Conservation (phyloP, 1,140 invertebrate genomes). For the Eriocheir sinensis region DNA sequence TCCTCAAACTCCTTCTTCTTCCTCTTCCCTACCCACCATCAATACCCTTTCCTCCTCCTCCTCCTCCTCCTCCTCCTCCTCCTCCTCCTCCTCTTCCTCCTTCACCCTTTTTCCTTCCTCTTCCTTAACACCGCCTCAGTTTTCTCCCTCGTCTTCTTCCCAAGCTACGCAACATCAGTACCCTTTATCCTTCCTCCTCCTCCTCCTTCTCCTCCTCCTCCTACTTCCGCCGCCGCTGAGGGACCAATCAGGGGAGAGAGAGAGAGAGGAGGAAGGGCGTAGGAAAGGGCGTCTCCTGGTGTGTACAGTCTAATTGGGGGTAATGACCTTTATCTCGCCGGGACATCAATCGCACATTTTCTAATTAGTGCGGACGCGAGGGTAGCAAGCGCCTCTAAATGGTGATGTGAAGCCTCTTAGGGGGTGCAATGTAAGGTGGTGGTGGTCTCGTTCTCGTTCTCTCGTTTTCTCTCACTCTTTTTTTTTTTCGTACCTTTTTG, state of each 20-base stretch:
- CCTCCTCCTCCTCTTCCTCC: neutral
- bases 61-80: neutral
- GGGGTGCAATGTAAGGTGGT: neutral
- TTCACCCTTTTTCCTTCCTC: neutral
- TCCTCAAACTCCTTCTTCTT: neutral
- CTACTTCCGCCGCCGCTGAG: neutral
- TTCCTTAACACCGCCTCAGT: neutral
- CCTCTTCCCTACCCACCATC: neutral
- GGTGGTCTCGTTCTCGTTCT: neutral
- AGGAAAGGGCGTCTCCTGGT: neutral
- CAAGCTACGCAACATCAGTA: neutral
- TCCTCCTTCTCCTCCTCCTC: slow-evolving; percentile 14
- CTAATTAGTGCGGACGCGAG: neutral
- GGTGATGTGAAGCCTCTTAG: neutral
- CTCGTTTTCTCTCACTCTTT: too few relatives aligned
- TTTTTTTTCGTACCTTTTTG: too few relatives aligned
- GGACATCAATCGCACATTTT: slow-evolving; percentile 13
- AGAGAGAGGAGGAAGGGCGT: neutral
- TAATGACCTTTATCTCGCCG: neutral
- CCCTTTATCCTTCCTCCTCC: slow-evolving; percentile 2
- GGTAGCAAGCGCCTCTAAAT: neutral
- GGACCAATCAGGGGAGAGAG: slow-evolving; percentile 7
- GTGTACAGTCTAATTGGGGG: neutral
- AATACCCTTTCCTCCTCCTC: neutral
- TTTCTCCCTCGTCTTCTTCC: slow-evolving; percentile 7